Conservation (phyloP, 2,888 invertebrate genomes). For the Patella caerulea region DNA sequence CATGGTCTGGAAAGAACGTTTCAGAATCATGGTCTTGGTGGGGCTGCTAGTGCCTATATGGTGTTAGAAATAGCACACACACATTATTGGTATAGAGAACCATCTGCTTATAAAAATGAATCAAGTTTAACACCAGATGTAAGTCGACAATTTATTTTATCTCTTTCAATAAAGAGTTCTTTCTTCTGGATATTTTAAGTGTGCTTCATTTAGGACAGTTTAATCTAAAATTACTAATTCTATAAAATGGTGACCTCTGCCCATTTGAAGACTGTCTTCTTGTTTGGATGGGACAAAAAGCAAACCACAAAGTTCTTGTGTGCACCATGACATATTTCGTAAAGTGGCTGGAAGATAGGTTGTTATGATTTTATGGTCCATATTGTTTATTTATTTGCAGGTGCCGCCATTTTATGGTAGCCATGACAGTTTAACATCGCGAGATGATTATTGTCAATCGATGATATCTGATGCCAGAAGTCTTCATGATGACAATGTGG, state of each 20-base stretch:
- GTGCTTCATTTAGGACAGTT: no score
- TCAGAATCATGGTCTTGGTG: constrained; percentile 93
- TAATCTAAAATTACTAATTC: no score
- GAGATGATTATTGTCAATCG: constrained; percentile 29
- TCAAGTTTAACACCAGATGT: constrained; percentile 67
- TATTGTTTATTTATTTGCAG: constrained; percentile 38
- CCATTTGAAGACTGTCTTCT: no score
- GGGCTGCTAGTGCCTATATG: constrained; percentile 95
- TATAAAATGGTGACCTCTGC: no score
- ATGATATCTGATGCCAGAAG: constrained; percentile 52
- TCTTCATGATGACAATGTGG: constrained; percentile 47
- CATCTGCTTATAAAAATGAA: constrained; percentile 61
- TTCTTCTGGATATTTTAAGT: no score
- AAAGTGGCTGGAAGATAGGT: not conserved
- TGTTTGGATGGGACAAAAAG: no score
- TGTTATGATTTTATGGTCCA: not conserved
- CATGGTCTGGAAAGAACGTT: constrained; percentile 93
- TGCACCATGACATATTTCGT: not conserved
- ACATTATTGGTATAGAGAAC: constrained; percentile 79
- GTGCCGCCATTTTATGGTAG: constrained; percentile 70
- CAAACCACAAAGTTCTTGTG: no score
- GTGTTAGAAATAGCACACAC: constrained; percentile 98
- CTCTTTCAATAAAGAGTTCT: no score
- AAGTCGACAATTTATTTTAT: constrained; percentile 22
- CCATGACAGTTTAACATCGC: constrained; percentile 67